Evolutionary conservation across 2,797 vertebrate species (phyloP).

Genomic region (Coregonus sp.): DNA sequence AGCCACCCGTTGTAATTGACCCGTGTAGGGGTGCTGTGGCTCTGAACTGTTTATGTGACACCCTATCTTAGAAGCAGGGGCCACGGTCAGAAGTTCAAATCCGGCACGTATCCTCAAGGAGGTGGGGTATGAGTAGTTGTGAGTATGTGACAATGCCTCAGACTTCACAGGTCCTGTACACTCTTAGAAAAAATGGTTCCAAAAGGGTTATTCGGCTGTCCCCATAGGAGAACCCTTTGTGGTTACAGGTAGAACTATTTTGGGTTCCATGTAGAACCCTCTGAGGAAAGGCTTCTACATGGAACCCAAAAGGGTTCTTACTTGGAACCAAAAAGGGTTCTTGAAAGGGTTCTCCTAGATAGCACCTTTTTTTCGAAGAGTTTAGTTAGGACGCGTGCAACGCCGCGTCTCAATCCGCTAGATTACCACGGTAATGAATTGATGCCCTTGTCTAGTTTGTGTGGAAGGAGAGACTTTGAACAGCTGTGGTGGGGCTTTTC

Average conservation of each 20-base stretch:
- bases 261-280: too few relatives aligned
- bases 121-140: slow-evolving; percentile 18
- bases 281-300: too few relatives aligned
- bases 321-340: too few relatives aligned
- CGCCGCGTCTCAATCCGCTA: slow-evolving; percentile 1
- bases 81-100: slow-evolving; percentile 9
- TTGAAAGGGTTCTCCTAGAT: too few relatives aligned
- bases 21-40: slow-evolving; percentile 38
- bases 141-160: slow-evolving; percentile 17
- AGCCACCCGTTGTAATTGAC: slow-evolving; percentile 44
- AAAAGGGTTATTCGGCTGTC: too few relatives aligned
- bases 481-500: slow-evolving; percentile 22
- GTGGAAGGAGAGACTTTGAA: slow-evolving; percentile 17
- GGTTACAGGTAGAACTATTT: too few relatives aligned
- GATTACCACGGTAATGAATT: slow-evolving; percentile 36
- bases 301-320: too few relatives aligned
- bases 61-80: slow-evolving; percentile 26
- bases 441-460: slow-evolving; percentile 29
- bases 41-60: slow-evolving; percentile 25
- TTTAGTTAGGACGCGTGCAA: slow-evolving; percentile 19
- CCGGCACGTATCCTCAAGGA: slow-evolving; percentile 1
- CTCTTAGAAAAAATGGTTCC: too few relatives aligned
- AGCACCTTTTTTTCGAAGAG: neutral
- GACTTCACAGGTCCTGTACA: slow-evolving; percentile 18
- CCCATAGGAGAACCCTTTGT: too few relatives aligned